phyloP scores from a whole-genome alignment of 1,140 invertebrate genomes.

The Centruroides vittatus region DNA sequence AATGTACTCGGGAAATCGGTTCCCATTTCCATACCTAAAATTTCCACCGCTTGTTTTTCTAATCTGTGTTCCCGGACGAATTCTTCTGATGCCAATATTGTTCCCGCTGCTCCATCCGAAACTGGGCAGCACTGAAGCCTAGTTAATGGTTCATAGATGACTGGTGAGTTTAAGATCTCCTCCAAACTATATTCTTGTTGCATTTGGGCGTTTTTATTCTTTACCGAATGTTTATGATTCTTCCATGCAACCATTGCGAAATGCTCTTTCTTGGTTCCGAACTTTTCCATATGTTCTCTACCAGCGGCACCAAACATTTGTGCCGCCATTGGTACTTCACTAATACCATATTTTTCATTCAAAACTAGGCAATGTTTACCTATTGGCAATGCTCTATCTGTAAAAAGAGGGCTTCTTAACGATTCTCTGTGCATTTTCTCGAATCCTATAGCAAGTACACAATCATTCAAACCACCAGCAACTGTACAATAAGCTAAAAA shows the following conservation, averaged over 20 bases:
- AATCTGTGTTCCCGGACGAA: constrained; percentile 73
- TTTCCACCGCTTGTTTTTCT: constrained; percentile 73
- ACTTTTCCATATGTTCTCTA: constrained; percentile 92
- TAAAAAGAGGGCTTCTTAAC: constrained; percentile 60
- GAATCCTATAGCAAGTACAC: constrained; percentile 88
- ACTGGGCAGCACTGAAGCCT: constrained; percentile 95
- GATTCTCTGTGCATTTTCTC: constrained; percentile 97
- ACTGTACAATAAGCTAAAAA: constrained; percentile 80
- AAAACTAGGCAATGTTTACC: constrained; percentile 77
- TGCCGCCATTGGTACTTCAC: constrained; percentile 66
- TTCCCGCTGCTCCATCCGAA: constrained; percentile 88
- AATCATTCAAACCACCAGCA: constrained; percentile 68
- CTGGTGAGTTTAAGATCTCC: constrained; percentile 60
- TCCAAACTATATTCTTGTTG: constrained; percentile 75
- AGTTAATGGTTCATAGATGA: constrained; percentile 74
- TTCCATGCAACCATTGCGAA: constrained; percentile 96
- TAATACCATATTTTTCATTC: constrained; percentile 41
- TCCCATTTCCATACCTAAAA: constrained; percentile 89
- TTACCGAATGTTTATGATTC: constrained; percentile 90
- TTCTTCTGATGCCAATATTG: constrained; percentile 73
- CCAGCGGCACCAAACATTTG: constrained; percentile 96
- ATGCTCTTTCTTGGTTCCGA: constrained; percentile 81
- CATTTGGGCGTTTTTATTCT: constrained; percentile 93
- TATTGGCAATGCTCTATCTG: constrained; percentile 81
- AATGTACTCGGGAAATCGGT: constrained; percentile 81